Evolutionary conservation across 2,888 invertebrate genomes (phyloP).

Genomic region (Phortica okadai): DNA sequence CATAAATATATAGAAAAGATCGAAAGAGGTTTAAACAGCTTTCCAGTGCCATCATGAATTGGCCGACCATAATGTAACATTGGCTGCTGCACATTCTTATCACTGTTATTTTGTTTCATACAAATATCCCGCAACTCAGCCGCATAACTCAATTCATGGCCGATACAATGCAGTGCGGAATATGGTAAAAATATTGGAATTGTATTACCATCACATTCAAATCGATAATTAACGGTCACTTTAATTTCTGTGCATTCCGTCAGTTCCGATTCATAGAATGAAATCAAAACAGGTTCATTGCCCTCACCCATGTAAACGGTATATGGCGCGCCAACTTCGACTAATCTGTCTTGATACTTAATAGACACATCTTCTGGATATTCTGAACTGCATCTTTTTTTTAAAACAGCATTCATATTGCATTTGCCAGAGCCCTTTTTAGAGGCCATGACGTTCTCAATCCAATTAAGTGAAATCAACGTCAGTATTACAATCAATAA

Average conservation of each 20-base stretch:
- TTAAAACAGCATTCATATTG: background rate
- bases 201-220: background rate
- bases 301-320: background rate
- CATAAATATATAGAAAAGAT: too few relatives aligned
- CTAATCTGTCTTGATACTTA: constrained; percentile 13
- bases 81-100: background rate
- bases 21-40: too few relatives aligned
- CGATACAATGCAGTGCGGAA: constrained; percentile 31
- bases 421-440: background rate
- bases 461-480: too few relatives aligned
- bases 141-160: background rate
- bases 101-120: rapidly evolving
- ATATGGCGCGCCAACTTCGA: constrained; percentile 10
- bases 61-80: constrained; percentile 37
- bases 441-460: background rate
- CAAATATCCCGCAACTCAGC: constrained; percentile 33
- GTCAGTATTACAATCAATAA: too few relatives aligned
- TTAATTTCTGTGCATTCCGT: background rate
- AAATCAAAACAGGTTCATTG: background rate
- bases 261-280: constrained; percentile 22
- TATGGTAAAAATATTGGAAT: background rate
- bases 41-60: background rate
- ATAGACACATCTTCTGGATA: background rate
- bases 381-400: background rate
- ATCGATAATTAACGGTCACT: background rate